Evolutionary conservation across 2,797 vertebrate genomes (phyloP).

Genomic region (Percopsis omiscomaycus): DNA sequence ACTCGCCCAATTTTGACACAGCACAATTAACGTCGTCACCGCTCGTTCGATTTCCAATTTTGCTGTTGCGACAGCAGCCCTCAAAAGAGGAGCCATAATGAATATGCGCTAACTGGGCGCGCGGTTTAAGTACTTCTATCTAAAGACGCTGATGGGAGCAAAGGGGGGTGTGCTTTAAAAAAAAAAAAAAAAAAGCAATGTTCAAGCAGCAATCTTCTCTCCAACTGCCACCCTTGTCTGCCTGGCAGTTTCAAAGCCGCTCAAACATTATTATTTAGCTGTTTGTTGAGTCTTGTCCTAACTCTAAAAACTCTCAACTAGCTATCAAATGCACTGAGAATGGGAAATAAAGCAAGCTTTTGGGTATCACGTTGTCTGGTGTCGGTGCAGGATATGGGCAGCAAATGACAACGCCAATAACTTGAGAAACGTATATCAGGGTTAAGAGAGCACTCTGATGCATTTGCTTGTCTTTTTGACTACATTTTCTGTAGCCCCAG

Average conservation of each 20-base stretch:
- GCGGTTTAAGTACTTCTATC: conserved; percentile 40
- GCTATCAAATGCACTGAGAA: conserved; percentile 9
- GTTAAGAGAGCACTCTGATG: conserved; percentile 40
- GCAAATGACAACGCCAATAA: conserved; percentile 42
- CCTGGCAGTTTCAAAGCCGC: conserved; percentile 14
- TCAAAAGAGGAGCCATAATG: conserved; percentile 56
- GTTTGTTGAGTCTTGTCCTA: neutral
- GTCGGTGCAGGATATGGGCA: conserved; percentile 27
- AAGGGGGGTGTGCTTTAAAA: conserved; percentile 44
- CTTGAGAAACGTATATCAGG: conserved; percentile 50
- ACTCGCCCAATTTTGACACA: conserved; percentile 76
- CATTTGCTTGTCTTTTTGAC: conserved; percentile 11
- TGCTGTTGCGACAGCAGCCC: conserved; percentile 62
- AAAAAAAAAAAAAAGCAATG: conserved; percentile 15
- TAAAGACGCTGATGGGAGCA: conserved; percentile 44
- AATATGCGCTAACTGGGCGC: conserved; percentile 36
- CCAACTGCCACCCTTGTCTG: conserved; percentile 14
- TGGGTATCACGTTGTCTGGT: conserved; percentile 9
- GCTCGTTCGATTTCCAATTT: conserved; percentile 82
- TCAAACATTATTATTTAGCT: conserved; percentile 2
- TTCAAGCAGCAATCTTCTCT: conserved; percentile 35
- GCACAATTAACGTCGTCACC: conserved; percentile 78
- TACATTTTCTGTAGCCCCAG: conserved; percentile 33
- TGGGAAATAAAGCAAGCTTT: conserved; percentile 14
- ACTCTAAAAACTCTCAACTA: conserved; percentile 7